Percentiles rank a stretch among this genome's conserved stretches.
phyloP scores from a whole-genome alignment of 2,888 invertebrate species.

The Pardosa pseudoannulata region DNA sequence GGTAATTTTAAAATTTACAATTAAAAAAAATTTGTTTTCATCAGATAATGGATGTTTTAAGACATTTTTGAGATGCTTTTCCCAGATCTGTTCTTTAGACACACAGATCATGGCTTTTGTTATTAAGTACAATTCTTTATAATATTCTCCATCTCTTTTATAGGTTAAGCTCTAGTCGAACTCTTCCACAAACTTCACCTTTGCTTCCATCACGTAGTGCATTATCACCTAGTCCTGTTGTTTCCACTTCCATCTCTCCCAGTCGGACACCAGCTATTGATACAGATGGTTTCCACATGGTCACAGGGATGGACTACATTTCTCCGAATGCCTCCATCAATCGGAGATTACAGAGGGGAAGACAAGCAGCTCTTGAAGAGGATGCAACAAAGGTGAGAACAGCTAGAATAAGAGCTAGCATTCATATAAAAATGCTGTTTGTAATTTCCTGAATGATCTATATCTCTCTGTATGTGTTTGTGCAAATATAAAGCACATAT shows the following conservation, averaged over 20 bases:
- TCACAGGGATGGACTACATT: constrained; percentile 59
- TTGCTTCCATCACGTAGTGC: constrained; percentile 54
- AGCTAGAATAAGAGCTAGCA: too few species aligned
- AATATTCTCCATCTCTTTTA: not conserved
- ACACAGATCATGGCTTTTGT: not conserved
- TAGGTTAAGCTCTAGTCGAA: constrained; percentile 54
- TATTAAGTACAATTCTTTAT: not conserved
- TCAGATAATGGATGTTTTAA: too few species aligned
- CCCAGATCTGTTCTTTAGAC: not conserved
- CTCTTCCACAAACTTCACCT: constrained; percentile 66
- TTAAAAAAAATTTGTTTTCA: too few species aligned
- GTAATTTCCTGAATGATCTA: too few species aligned
- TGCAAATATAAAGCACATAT: too few species aligned
- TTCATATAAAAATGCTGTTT: too few species aligned
- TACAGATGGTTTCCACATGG: constrained; percentile 57
- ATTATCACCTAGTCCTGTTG: constrained; percentile 64
- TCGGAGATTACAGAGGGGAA: constrained; percentile 58
- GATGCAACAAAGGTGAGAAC: constrained; percentile 61
- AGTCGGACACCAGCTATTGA: constrained; percentile 66
- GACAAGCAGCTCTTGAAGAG: constrained; percentile 64
- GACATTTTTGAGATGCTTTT: not conserved
- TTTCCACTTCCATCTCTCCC: constrained; percentile 62
- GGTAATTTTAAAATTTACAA: too few species aligned
- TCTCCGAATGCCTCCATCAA: constrained; percentile 71
- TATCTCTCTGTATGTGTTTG: too few species aligned